Conservation (phyloP, 2,797 vertebrate species). For the Anas bernieri region DNA sequence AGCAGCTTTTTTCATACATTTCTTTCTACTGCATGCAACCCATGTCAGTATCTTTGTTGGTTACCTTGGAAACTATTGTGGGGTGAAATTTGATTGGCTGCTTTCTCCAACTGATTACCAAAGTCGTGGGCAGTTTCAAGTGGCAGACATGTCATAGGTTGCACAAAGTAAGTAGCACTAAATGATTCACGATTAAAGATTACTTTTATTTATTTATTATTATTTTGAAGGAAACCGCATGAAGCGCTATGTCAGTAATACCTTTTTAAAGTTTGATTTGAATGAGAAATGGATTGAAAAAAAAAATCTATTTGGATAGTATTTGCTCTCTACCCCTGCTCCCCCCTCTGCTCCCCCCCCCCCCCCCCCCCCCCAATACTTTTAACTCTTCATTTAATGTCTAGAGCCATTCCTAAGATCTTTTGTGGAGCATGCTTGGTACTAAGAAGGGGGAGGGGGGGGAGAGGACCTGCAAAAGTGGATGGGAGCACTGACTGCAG, state of each 20-base stretch:
- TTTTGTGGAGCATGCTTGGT: background rate
- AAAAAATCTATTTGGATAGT: background rate
- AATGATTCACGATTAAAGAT: conserved; percentile 25
- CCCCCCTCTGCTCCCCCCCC: too few species aligned
- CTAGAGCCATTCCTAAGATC: background rate
- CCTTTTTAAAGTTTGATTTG: background rate
- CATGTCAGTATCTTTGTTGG: conserved; percentile 53
- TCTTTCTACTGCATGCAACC: conserved; percentile 11
- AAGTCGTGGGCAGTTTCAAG: conserved; percentile 60
- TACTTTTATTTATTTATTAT: background rate
- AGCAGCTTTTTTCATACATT: conserved; percentile 16
- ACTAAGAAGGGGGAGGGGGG: background rate
- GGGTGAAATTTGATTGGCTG: conserved; percentile 64
- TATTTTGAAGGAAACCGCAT: conserved; percentile 38
- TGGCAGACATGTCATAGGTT: conserved; percentile 48
- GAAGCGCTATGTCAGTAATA: background rate
- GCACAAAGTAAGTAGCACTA: conserved; percentile 24
- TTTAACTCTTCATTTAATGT: background rate
- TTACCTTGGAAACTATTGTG: conserved; percentile 76
- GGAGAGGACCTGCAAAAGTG: background rate
- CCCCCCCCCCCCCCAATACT: background rate
- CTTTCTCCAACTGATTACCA: conserved; percentile 52
- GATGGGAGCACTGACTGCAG: background rate
- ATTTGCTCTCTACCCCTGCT: too few species aligned
- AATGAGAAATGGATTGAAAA: background rate